Evolutionary conservation across 2,888 invertebrate species (phyloP).

Genomic region (Eupithecia exiguata): DNA sequence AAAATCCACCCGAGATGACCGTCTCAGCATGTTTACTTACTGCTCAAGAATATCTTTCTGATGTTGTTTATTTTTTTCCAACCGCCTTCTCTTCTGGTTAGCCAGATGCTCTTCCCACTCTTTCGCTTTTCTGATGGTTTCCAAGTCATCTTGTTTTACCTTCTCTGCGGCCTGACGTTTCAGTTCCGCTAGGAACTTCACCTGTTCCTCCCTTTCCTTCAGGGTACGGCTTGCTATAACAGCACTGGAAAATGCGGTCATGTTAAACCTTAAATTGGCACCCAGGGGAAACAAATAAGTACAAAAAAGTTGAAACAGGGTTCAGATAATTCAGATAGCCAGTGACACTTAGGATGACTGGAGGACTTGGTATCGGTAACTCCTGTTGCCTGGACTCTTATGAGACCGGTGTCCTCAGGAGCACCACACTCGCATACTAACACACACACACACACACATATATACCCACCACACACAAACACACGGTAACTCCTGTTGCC

Average conservation of each 20-base stretch:
- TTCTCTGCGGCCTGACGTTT: slow-evolving; percentile 59
- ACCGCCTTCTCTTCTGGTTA: slow-evolving; percentile 54
- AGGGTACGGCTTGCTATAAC: slow-evolving; percentile 75
- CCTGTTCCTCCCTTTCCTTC: slow-evolving; percentile 71
- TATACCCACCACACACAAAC: no score
- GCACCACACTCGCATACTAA: no score
- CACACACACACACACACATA: no score
- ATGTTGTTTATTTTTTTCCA: slow-evolving; percentile 66
- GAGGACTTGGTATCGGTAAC: no score
- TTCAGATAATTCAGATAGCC: no score
- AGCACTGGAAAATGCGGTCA: slow-evolving; percentile 55
- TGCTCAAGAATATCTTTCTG: slow-evolving; percentile 72
- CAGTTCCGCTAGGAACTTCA: slow-evolving; percentile 66
- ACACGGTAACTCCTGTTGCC: no score
- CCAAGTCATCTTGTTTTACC: slow-evolving; percentile 63
- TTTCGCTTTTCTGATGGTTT: slow-evolving; percentile 61
- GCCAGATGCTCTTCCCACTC: slow-evolving; percentile 68
- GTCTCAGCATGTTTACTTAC: slow-evolving; percentile 44
- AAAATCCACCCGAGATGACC: no score
- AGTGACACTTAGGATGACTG: no score
- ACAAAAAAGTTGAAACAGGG: no score
- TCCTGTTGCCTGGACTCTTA: no score
- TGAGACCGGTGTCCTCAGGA: no score
- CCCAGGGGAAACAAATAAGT: neutral
- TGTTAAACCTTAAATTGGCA: neutral